Evolutionary conservation across 2,113 vertebrate species (phyloP), one percentile per base, ranked within the genome.

Genomic region (Pyrgilauda ruficollis): DNA sequence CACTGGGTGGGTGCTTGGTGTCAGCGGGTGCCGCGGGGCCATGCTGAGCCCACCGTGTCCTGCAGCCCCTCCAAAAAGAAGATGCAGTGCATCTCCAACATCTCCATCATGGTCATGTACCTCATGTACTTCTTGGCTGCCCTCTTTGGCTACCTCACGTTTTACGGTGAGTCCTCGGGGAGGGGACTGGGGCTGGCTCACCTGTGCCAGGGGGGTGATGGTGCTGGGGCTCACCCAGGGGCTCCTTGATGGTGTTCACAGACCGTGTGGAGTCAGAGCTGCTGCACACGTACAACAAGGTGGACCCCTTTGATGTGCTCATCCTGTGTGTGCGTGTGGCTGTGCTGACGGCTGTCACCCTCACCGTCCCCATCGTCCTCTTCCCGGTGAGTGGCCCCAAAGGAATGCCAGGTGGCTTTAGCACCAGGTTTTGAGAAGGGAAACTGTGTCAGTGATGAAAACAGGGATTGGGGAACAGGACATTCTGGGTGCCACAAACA

Each of bases 111-210:
- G 6, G 98, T 99, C 95, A 99, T 99, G 99, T 99, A 99, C 89
- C 94, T 97, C 95, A 99, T 99, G 99, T 99, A 99, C 98, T 99
- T 99, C 97, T 98, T 99, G 96, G 99, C 99, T 1, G 99, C 99
- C 66, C 99, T 99, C 83, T 99, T 99, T 37, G 99, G 99, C 93
- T 99, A 99, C 98, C 98, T 99, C 97, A 99, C 99, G 3, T 99
- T 99, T 97, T 99, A 99, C 2, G 99, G 99, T 99, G 98, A 98
- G 98, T 73, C 22, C 80, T 41, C 0, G 1, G 77, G 74, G 46
- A 78, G 15, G 17, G 27, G 39, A 26, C 31, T 0, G 20, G 73
- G 30, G 43, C 16, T 2, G 11, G 49, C 74, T 46, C 2, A 2
- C 26, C 0, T 14, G 85, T 64, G 50, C 43, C 0, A 6, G 41